These are phyloP conservation scores for Caenorhabditis sp. DNA, from an alignment of 2,888 invertebrate genomes.

Conservation along the genomic window DNA sequence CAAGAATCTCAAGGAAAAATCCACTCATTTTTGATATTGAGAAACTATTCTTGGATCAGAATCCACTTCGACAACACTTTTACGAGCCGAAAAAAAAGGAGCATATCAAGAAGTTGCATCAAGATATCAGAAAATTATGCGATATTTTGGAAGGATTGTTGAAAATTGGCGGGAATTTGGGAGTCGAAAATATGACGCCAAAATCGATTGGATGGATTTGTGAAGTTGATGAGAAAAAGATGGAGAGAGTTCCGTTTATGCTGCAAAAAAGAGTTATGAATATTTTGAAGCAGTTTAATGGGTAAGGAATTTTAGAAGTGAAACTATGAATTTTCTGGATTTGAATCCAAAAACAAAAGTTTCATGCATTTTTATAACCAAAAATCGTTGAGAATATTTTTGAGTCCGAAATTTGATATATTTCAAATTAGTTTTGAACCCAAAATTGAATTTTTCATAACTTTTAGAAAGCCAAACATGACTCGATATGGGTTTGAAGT, in stretches of 20 bases:
- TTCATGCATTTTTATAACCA: too few species aligned
- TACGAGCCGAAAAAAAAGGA: background rate
- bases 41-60: background rate
- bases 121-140: slow-evolving; percentile 9
- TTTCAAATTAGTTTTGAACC: too few species aligned
- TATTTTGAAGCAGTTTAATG: slow-evolving; percentile 25
- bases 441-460: too few species aligned
- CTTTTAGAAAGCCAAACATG: too few species aligned
- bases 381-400: too few species aligned
- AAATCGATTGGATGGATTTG: slow-evolving; percentile 24
- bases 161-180: background rate
- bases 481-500: too few species aligned
- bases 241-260: slow-evolving; percentile 37
- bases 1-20: background rate
- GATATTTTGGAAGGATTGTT: background rate
- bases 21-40: background rate
- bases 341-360: too few species aligned
- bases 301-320: slow-evolving; percentile 15
- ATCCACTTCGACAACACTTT: background rate
- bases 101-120: slow-evolving; percentile 3
- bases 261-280: slow-evolving; percentile 41
- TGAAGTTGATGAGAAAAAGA: slow-evolving; percentile 12
- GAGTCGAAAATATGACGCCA: slow-evolving; percentile 17
- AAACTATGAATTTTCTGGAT: too few species aligned
- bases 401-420: too few species aligned